Evolutionary conservation across 2,113 vertebrate genomes (phyloP), one percentile per base, ranked within the genome.

Genomic region (Gulo gulo): DNA sequence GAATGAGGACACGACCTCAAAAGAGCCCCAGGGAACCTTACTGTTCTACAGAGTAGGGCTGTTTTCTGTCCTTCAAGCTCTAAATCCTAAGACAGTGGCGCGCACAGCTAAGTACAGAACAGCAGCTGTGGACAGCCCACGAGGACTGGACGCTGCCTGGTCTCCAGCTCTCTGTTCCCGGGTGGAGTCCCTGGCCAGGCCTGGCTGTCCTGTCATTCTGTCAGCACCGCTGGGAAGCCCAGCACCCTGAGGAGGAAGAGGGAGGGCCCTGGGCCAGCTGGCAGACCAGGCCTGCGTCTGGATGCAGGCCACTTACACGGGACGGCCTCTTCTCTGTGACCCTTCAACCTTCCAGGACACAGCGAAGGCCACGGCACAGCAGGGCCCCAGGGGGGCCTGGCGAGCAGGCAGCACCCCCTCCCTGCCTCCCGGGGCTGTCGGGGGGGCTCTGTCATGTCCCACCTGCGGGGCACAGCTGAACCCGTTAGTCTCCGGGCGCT

Each of bases 111-210:
- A 57, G 39, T 2, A 16, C 2, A 26, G 36, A 69, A 8, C 6
- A 1, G 2, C 26, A 34, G n/a, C 26, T 2, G 2, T 1, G 14
- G 1, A 2, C 50, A 14, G 5, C 12, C 29, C 39, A 6, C 0
- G 1, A 0, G 2, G 74, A 23, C 39, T 10, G 1, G 34, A 45
- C 45, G 16, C 15, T 1, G 45, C 71, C 26, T 0, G 4, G 23
- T 26, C 67, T 24, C 18, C 89, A 57, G 0, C 15, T 20, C 80
- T 45, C 78, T 47, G 14, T 34, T 21, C 45, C 11, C 1, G 42
- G 7, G 55, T 14, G 52, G 61, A 16, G 7, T 36, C 69, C 69
- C 0, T 3, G 55, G 57, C 29, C 83, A 50, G 76, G 59, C 47
- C 29, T 0, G 7, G 34, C 36, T 7, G 7, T 39, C 61, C 26